Evolutionary conservation across 92 coral and sea anemone genomes (phyloP), one percentile per base, ranked within the genome.

Genomic region (Pocillopora meandrina): DNA sequence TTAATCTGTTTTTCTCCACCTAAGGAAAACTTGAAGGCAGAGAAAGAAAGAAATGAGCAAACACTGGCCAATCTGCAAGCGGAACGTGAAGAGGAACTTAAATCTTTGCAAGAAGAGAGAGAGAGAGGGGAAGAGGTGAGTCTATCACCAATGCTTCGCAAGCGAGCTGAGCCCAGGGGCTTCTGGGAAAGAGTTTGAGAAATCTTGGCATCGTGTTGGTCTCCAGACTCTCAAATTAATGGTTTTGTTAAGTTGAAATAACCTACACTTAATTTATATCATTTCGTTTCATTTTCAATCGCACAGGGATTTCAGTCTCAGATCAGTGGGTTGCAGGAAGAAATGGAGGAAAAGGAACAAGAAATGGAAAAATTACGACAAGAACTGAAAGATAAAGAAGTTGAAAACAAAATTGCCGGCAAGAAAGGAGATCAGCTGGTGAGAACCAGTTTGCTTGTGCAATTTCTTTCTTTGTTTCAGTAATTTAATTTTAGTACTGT

Each of bases 341-440:
- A 89, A 56, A 87, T 89, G 13, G 89, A 89, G 65, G 90, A 88
- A 56, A 92, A 91, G 56, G 79, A 72, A 9, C 86, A 80, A 52
- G 81, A 92, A 61, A 90, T 96, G 81, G 87, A 80, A 31, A 91
- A 90, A 74, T 84, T 89, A 36, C 89, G 84, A 60, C 99, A 84
- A 71, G 99, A 96, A 59, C 70, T 96, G 35, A 96, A 91, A 74
- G 99, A 96, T 82, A 96, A 96, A 83, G 98, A 96, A 66, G 98
- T 94, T 0, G 99, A 96, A 84, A 96, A 90, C 57, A 93, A 86
- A 70, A 96, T 96, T 56, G 99, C 99, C 18, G 96, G 98, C 60
- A 96, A 96, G 88, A 96, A 96, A 90, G 99, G 98, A 15, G 99
- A 96, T 76, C 99, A 96, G 77, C 79, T 96, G 94, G 98, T 95